phyloP scores from a whole-genome alignment of 2,888 invertebrate genomes.

The Heteromyza rotundicornis region DNA sequence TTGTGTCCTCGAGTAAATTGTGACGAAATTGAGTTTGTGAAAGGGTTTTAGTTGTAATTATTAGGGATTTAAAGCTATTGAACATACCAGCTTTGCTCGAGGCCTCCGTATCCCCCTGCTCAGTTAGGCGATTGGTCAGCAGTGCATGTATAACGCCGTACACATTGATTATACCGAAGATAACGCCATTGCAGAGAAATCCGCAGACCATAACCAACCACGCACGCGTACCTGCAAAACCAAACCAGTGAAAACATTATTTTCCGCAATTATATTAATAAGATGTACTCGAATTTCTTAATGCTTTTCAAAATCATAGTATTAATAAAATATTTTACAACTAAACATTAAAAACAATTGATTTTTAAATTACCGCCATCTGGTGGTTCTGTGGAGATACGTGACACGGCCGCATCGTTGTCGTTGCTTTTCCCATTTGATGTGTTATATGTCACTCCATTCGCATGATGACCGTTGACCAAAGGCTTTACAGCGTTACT shows the following conservation, averaged over 20 bases:
- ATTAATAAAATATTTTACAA: too few species aligned
- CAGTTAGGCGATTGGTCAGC: constrained; percentile 69
- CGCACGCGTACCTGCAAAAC: constrained; percentile 72
- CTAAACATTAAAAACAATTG: background rate
- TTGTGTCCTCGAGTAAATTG: too few species aligned
- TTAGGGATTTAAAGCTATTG: constrained; percentile 8
- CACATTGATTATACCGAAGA: constrained; percentile 90
- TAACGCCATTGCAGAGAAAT: constrained; percentile 86
- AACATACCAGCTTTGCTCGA: constrained; percentile 83
- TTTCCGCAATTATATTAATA: too few species aligned
- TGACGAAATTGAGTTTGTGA: too few species aligned
- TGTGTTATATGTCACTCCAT: too few species aligned
- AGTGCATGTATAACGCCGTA: constrained; percentile 81
- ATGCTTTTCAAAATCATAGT: too few species aligned
- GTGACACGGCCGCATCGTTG: background rate
- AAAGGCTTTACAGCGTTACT: constrained; percentile 29
- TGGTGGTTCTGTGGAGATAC: constrained; percentile 64
- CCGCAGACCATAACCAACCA: constrained; percentile 84
- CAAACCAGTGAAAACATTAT: too few species aligned
- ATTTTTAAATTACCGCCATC: constrained; percentile 74
- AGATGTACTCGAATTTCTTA: too few species aligned
- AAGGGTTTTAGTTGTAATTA: too few species aligned
- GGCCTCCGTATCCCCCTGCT: constrained; percentile 72
- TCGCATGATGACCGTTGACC: constrained; percentile 28
- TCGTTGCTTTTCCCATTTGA: too few species aligned